Percentiles rank a stretch among this genome's conserved stretches.
phyloP scores from a whole-genome alignment of 1,140 invertebrate species.

The Hyles vespertilio region DNA sequence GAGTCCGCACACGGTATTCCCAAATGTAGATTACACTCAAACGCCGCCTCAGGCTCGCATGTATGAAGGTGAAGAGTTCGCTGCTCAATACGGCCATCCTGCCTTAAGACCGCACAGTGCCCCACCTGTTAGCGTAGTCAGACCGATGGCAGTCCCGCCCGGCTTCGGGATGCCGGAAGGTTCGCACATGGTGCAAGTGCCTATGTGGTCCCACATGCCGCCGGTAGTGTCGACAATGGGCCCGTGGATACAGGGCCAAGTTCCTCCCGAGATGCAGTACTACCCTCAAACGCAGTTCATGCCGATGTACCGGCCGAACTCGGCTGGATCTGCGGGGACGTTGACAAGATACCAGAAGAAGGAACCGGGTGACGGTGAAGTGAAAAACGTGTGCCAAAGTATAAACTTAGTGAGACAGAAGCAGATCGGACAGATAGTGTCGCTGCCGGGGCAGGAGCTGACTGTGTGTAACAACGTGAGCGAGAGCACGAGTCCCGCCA shows the following conservation, averaged over 20 bases:
- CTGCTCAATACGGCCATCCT: conserved; percentile 50
- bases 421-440: conserved; percentile 70
- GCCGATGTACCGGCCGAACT: conserved; percentile 62
- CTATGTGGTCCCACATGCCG: conserved; percentile 61
- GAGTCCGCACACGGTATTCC: conserved; percentile 59
- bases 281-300: conserved; percentile 65
- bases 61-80: conserved; percentile 55
- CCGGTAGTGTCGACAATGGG: conserved; percentile 59
- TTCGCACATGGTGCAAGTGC: conserved; percentile 63
- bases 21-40: conserved; percentile 52
- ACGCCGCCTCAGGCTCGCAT: conserved; percentile 37
- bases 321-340: conserved; percentile 63
- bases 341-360: conserved; percentile 64
- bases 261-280: conserved; percentile 62
- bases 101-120: conserved; percentile 60
- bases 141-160: conserved; percentile 51
- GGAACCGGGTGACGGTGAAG: conserved; percentile 51
- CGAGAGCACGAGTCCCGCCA: conserved; percentile 58
- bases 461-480: conserved; percentile 64
- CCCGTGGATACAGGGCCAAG: conserved; percentile 50
- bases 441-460: conserved; percentile 62
- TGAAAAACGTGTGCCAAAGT: conserved; percentile 72
- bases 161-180: conserved; percentile 46
- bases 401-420: conserved; percentile 73
- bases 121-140: conserved; percentile 53